Base-by-base conservation (phyloP, 2,888 invertebrate genomes). In the Hybos culiciformis region DNA sequence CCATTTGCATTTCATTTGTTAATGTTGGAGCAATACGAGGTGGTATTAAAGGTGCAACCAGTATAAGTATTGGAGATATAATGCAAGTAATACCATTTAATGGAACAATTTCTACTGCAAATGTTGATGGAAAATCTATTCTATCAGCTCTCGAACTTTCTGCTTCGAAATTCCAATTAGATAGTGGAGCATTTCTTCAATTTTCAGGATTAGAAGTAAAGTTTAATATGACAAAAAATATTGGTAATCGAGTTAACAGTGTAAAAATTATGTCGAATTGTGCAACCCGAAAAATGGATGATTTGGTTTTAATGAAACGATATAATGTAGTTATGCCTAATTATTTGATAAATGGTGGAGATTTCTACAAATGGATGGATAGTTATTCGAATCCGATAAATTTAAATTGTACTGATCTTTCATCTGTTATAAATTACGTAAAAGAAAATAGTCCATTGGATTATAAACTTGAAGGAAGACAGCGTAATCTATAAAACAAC, bases 111-210 rank as follows among this genome's bases (percentile, higher is more conserved):
- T 72, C 77, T 17, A 69, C 77, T 29, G 61, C 82, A 0, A 69
- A 69, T 34, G 61, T 91, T n/a, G 75, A 68, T 18, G 92, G 91
- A 0, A 66, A 68, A 37, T 64, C 67, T 21, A 58, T 94, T 5
- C 58, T 69, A 42, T 65, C 74, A 41, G 75, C 79, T 54, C 65
- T 88, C 4, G 86, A 88, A 57, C 74, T 73, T 59, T 70, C 80
- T 2, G 83, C 85, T 2, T 59, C 61, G 1, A 54, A 57, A 14
- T 50, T 52, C 46, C 69, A 70, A 43, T 58, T 62, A 1, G 70
- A 72, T n/a, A 72, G 69, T n/a, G 90, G 90, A 1, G 79, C 78
- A 49, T 92, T 90, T 56, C 67, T 92, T 5, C 92, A 93, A 68
- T 68, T 82, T 43, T 87, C 92, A 14, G 91, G 91, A 2, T 51